These are phyloP conservation scores for Platysternon megacephalum DNA, from an alignment of 2,113 vertebrate species.

Conservation along the genomic window DNA sequence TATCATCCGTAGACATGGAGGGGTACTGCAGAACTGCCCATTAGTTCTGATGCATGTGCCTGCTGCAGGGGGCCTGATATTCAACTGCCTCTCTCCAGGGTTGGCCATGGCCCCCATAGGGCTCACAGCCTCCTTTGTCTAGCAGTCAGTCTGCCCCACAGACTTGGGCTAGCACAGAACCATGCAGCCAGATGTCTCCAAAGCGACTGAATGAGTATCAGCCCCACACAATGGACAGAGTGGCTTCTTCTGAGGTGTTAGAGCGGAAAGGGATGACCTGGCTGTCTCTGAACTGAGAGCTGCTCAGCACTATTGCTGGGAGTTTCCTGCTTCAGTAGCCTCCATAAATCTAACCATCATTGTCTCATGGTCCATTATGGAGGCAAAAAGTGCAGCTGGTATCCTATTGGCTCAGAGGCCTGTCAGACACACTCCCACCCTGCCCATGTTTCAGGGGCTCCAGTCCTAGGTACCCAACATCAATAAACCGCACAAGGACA, in stretches of 20 bases:
- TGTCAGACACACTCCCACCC: background rate
- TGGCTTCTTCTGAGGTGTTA: background rate
- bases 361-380: background rate
- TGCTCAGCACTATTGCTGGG: background rate
- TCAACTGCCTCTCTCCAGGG: background rate
- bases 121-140: background rate
- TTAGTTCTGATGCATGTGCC: background rate
- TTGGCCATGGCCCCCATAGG: too few relatives aligned
- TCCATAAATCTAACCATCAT: background rate
- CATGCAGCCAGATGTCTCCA: too few relatives aligned
- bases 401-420: background rate
- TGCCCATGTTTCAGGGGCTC: background rate
- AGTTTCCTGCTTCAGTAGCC: background rate
- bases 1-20: accelerated
- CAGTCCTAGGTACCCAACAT: background rate
- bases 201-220: too few relatives aligned
- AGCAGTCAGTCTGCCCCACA: background rate
- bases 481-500: too few relatives aligned
- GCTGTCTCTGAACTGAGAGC: background rate
- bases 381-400: background rate
- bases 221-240: background rate
- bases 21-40: background rate
- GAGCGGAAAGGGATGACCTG: background rate
- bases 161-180: too few relatives aligned
- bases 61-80: too few relatives aligned